phyloP scores from a whole-genome alignment of 1,140 invertebrate genomes.

The Mactra quadrangularis region DNA sequence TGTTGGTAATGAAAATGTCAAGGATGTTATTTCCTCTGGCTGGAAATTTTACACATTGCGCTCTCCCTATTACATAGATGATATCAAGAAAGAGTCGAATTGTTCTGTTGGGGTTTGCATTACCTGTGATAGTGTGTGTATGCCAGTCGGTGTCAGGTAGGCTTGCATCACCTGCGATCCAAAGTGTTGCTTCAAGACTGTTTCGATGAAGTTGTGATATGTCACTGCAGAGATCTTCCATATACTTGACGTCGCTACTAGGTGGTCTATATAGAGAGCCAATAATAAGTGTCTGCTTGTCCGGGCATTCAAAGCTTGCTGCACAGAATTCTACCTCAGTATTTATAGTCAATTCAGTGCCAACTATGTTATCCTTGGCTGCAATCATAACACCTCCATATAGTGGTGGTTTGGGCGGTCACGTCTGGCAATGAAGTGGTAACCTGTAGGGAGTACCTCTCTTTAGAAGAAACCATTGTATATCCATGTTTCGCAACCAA shows the following conservation, averaged over 20 bases:
- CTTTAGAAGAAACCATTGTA: too few relatives aligned
- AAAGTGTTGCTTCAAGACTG: slow-evolving; percentile 6
- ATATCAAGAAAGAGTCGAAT: slow-evolving; percentile 1
- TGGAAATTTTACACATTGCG: slow-evolving; percentile 13
- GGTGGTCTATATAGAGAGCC: not conserved
- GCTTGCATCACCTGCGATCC: slow-evolving; percentile 48
- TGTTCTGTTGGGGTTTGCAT: not conserved
- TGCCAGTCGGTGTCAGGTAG: slow-evolving; percentile 48
- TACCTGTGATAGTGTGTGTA: slow-evolving; percentile 4
- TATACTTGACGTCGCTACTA: not conserved
- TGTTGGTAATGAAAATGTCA: slow-evolving; percentile 28
- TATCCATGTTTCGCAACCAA: too few relatives aligned
- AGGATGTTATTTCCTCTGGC: slow-evolving; percentile 19
- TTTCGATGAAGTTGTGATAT: not conserved
- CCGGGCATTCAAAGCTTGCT: not conserved
- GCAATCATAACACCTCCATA: slow-evolving; percentile 2
- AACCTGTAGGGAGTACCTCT: too few relatives aligned
- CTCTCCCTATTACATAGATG: not conserved
- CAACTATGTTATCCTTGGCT: slow-evolving; percentile 1
- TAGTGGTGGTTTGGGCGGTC: not conserved
- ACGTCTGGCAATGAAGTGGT: too few relatives aligned
- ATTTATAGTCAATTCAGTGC: not conserved
- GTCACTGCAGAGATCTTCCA: not conserved
- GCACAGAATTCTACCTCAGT: not conserved
- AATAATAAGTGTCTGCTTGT: not conserved